Percentiles rank a stretch among this genome's conserved stretches.
These are phyloP conservation scores for Dexiosoma caninum DNA, from an alignment of 2,888 invertebrate species.

Conservation along the genomic window DNA sequence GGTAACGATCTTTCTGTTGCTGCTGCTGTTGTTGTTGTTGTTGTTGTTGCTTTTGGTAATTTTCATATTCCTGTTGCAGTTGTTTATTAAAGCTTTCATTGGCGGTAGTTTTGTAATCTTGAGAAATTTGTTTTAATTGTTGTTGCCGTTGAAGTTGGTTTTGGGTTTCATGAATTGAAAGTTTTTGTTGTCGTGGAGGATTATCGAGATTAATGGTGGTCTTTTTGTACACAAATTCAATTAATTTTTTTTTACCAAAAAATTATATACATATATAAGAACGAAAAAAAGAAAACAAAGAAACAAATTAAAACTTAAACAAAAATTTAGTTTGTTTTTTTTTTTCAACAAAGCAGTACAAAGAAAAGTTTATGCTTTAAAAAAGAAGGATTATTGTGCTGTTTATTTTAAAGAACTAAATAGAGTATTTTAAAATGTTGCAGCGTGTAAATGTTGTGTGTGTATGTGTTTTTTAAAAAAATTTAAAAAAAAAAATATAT, in stretches of 20 bases:
- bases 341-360: conserved; percentile 11
- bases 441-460: conserved; percentile 25
- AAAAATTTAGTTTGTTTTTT: conserved; percentile 65
- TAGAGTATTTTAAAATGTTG: conserved; percentile 51
- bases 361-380: conserved; percentile 28
- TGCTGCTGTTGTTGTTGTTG: conserved; percentile 66
- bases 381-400: conserved; percentile 71
- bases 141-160: conserved; percentile 42
- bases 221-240: conserved; percentile 52
- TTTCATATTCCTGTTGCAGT: conserved; percentile 58
- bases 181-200: conserved; percentile 67
- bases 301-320: conserved; percentile 71
- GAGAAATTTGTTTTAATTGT: conserved; percentile 16
- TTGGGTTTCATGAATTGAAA: conserved; percentile 27
- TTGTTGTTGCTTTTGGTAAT: conserved; percentile 66
- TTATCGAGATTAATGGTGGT: conserved; percentile 71
- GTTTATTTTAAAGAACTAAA: conserved; percentile 35
- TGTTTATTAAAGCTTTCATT: conserved; percentile 55
- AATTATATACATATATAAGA: conserved; percentile 64
- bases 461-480: conserved; percentile 35
- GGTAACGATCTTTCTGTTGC: conserved; percentile 49
- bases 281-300: conserved; percentile 66
- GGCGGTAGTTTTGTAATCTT: conserved; percentile 39
- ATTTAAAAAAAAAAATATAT: conserved; percentile 51
- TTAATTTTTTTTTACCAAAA: conserved; percentile 28